A percentile compares a stretch with the other conserved stretches of the same genome.
Evolutionary conservation across 2,888 invertebrate genomes (phyloP).

Genomic region (Disparrhopalites patrizii): DNA sequence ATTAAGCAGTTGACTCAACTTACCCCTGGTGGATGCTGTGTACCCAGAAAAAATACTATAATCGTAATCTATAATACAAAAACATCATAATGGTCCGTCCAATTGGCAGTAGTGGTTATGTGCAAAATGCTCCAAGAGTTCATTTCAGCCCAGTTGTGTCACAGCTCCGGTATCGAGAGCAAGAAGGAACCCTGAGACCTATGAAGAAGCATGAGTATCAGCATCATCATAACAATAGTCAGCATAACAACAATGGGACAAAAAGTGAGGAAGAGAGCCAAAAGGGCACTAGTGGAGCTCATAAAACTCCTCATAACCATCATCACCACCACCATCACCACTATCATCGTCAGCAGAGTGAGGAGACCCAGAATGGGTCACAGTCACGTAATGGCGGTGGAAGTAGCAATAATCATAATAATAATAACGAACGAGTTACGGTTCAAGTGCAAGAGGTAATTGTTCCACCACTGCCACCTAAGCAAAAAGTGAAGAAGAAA

Average conservation of each 20-base stretch:
- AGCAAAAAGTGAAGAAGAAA: conserved; percentile 17
- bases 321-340: background rate
- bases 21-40: no score
- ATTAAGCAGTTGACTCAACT: no score
- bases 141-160: conserved; percentile 76
- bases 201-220: conserved; percentile 45
- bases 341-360: background rate
- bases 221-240: background rate
- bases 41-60: no score
- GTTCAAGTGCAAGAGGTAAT: conserved; percentile 38
- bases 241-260: background rate
- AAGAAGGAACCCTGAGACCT: conserved; percentile 49
- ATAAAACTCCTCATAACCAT: background rate
- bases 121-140: conserved; percentile 52
- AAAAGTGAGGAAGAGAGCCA: background rate
- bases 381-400: background rate
- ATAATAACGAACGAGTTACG: conserved; percentile 27
- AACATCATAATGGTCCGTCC: conserved; percentile 13
- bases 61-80: no score
- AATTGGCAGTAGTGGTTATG: background rate
- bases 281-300: background rate
- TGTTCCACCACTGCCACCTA: conserved; percentile 21
- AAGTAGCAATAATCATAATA: background rate
- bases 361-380: background rate
- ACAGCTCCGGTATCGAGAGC: conserved; percentile 70